A percentile compares a stretch with the other conserved stretches of the same genome.
These are phyloP conservation scores for Andricus quercusramuli DNA, from an alignment of 2,888 invertebrate genomes.

Conservation along the genomic window DNA sequence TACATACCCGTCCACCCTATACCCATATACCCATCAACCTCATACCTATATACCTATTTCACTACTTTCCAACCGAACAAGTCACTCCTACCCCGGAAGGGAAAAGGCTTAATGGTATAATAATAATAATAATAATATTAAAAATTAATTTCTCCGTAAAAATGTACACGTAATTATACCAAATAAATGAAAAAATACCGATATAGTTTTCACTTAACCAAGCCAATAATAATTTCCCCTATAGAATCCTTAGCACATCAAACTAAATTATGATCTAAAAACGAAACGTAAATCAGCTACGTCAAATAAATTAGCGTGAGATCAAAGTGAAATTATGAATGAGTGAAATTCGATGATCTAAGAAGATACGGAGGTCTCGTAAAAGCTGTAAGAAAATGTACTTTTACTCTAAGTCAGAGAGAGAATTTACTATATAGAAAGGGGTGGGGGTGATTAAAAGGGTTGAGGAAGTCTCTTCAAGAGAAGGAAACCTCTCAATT, in stretches of 20 bases:
- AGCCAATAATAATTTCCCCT: background rate
- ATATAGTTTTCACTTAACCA: no score
- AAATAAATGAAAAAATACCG: background rate
- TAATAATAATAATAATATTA: no score
- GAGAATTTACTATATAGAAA: background rate
- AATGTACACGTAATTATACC: background rate
- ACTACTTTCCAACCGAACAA: no score
- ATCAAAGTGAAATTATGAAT: slow-evolving; percentile 21
- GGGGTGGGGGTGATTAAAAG: background rate
- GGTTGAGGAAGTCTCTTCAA: background rate
- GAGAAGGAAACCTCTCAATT: background rate
- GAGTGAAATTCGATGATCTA: slow-evolving; percentile 15
- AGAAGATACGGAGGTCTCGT: background rate
- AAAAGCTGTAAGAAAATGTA: slow-evolving; percentile 2
- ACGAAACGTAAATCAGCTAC: background rate
- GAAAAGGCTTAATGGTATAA: no score
- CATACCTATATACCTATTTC: no score
- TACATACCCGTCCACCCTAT: no score
- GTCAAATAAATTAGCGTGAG: background rate
- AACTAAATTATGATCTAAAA: background rate
- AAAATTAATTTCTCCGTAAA: background rate
- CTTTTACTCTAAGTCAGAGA: slow-evolving; percentile 23
- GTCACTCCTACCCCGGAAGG: no score
- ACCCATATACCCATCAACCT: no score
- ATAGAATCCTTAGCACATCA: background rate